Evolutionary conservation across 2,113 vertebrate genomes (phyloP).

Genomic region (Bungarus multicinctus): DNA sequence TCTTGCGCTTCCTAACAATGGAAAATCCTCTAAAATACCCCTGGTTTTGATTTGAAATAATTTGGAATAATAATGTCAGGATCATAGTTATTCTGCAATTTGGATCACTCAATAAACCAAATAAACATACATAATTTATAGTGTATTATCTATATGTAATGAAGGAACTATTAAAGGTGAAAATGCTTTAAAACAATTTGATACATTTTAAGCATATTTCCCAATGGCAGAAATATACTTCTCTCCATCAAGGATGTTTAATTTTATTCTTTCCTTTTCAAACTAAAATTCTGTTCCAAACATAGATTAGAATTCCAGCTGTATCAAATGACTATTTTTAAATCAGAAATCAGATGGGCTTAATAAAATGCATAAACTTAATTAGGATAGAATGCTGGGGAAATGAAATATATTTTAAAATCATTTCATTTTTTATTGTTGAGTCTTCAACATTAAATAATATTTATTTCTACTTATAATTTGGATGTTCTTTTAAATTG

Average conservation of each 20-base stretch:
- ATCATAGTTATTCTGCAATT: neutral
- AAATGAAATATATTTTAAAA: conserved; percentile 14
- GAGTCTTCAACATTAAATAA: conserved; percentile 35
- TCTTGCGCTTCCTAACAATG: neutral
- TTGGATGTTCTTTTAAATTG: neutral
- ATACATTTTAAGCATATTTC: neutral
- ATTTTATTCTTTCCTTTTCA: neutral
- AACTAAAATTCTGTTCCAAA: conserved; percentile 28
- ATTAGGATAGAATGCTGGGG: neutral
- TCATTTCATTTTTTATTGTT: neutral
- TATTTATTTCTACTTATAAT: conserved; percentile 22
- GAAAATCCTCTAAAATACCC: neutral
- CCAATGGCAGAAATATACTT: neutral
- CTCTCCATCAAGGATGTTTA: neutral
- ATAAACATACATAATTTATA: neutral
- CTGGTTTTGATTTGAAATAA: neutral
- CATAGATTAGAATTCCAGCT: conserved; percentile 39
- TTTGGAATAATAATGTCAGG: neutral
- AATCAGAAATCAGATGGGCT: conserved; percentile 27
- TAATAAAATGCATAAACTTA: conserved; percentile 9
- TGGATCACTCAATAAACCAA: neutral
- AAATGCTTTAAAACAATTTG: neutral
- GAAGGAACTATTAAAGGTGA: neutral
- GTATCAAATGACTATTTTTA: conserved; percentile 38
- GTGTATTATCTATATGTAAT: neutral